Conservation (phyloP, 2,113 vertebrate species). For the Neogobius melanostomus region DNA sequence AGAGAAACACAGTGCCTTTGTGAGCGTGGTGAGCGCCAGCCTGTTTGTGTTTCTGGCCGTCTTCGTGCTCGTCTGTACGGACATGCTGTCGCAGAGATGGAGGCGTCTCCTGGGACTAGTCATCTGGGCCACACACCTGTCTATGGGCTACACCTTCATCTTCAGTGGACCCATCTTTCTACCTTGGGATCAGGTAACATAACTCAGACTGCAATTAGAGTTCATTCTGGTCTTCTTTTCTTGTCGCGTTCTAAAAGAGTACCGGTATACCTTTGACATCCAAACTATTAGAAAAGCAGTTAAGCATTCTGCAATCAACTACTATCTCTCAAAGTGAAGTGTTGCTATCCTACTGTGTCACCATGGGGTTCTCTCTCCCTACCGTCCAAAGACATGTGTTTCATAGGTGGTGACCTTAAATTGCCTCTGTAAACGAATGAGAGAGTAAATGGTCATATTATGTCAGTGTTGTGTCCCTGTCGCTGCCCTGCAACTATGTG, state of each 20-base stretch:
- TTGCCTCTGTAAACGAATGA: background rate
- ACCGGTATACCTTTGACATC: too few species aligned
- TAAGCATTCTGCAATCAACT: too few species aligned
- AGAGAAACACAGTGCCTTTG: slow-evolving; percentile 70
- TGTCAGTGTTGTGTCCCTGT: background rate
- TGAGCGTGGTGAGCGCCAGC: slow-evolving; percentile 78
- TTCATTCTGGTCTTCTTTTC: background rate
- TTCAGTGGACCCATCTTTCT: slow-evolving; percentile 62
- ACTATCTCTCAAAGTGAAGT: too few species aligned
- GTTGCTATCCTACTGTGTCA: too few species aligned
- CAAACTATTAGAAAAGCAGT: too few species aligned
- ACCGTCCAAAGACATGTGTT: background rate
- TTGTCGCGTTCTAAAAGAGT: background rate
- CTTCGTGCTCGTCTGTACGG: slow-evolving; percentile 83
- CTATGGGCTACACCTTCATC: slow-evolving; percentile 85
- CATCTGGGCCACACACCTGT: slow-evolving; percentile 86
- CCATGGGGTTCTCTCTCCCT: background rate
- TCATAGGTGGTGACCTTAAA: background rate
- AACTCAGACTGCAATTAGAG: background rate
- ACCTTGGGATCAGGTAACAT: slow-evolving; percentile 89
- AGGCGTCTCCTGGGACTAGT: slow-evolving; percentile 79
- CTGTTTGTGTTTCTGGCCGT: slow-evolving; percentile 82
- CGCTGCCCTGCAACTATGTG: background rate
- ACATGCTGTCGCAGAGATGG: slow-evolving; percentile 83
- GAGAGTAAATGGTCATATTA: background rate